These are phyloP conservation scores for Dasysyrphus albostriatus DNA, from an alignment of 2,888 invertebrate genomes.

Conservation along the genomic window DNA sequence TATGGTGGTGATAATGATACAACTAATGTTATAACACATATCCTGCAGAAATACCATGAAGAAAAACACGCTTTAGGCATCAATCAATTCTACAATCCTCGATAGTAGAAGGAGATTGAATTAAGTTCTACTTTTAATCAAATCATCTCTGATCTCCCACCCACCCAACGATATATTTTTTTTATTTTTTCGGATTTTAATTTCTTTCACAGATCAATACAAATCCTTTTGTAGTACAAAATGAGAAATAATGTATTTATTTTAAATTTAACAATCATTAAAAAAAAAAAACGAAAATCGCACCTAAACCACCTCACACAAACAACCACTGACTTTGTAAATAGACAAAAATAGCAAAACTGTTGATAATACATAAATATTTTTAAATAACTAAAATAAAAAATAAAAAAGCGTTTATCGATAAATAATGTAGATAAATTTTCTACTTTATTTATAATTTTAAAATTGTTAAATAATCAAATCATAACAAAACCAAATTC, in stretches of 20 bases:
- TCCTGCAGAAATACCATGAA: slow-evolving; percentile 87
- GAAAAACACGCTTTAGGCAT: slow-evolving; percentile 86
- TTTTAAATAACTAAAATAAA: neutral
- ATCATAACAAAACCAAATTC: neutral
- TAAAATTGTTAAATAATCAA: neutral
- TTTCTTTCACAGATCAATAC: slow-evolving; percentile 12
- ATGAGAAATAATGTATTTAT: slow-evolving; percentile 31
- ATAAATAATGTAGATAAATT: neutral
- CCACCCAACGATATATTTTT: slow-evolving; percentile 32
- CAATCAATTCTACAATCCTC: slow-evolving; percentile 84
- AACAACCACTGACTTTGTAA: slow-evolving; percentile 4
- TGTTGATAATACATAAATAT: slow-evolving; percentile 2
- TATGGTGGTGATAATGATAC: slow-evolving; percentile 89
- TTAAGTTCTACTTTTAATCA: neutral
- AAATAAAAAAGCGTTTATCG: neutral
- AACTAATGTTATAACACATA: slow-evolving; percentile 87
- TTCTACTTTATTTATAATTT: neutral
- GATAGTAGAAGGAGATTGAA: slow-evolving; percentile 78
- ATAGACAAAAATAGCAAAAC: slow-evolving; percentile 15
- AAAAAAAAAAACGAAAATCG: neutral
- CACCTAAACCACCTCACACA: slow-evolving; percentile 11
- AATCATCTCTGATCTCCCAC: slow-evolving; percentile 45
- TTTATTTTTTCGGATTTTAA: neutral
- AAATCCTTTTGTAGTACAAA: slow-evolving; percentile 56
- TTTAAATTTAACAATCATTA: slow-evolving; percentile 1